Conservation (phyloP, 2,113 vertebrate species). For the Cacatua alba region DNA sequence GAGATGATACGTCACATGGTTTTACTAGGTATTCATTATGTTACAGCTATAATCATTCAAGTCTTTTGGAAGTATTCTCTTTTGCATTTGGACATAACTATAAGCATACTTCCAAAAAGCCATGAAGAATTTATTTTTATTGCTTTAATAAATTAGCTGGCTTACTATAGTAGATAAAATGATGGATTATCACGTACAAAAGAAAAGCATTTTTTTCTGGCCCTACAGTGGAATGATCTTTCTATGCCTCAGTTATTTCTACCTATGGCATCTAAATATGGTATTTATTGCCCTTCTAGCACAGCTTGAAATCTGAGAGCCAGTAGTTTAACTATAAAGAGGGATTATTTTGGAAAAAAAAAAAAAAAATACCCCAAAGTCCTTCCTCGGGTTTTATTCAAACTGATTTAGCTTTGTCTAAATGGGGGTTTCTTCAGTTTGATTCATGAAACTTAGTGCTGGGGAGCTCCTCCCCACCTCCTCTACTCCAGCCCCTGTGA, state of each 20-base stretch:
- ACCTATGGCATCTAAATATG: background rate
- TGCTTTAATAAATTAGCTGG: background rate
- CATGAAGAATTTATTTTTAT: background rate
- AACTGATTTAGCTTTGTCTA: background rate
- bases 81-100: background rate
- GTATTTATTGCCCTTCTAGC: background rate
- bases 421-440: background rate
- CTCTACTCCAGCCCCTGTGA: fast-evolving
- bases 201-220: background rate
- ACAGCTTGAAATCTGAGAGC: background rate
- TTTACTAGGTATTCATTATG: background rate
- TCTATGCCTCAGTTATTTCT: background rate
- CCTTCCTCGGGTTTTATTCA: background rate
- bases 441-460: background rate
- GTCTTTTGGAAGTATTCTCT: background rate
- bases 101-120: background rate
- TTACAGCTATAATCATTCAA: background rate
- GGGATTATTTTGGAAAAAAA: background rate
- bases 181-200: background rate
- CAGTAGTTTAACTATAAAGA: background rate
- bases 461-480: background rate
- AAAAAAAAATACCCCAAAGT: fast-evolving
- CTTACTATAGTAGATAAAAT: background rate
- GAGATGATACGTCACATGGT: background rate
- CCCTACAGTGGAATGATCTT: background rate